phyloP scores from a whole-genome alignment of 2,113 vertebrate genomes.

The Neolamprologus caudopunctatus region DNA sequence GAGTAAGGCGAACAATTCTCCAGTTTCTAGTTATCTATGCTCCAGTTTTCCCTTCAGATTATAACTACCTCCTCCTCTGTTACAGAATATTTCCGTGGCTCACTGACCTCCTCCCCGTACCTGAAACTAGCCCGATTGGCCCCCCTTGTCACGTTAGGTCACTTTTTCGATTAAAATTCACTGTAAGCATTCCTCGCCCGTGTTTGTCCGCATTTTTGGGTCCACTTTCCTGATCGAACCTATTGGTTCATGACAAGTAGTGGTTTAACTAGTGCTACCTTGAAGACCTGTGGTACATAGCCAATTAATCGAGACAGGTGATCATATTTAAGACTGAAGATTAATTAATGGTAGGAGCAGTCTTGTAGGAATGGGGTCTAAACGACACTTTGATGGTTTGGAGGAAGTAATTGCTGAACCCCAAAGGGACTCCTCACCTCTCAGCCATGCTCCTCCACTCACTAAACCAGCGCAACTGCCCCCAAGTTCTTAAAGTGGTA shows the following conservation, averaged over 20 bases:
- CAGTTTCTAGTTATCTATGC: too few species aligned
- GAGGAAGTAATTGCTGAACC: neutral
- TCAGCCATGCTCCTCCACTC: neutral
- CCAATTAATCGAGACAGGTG: neutral
- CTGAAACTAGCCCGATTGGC: too few species aligned
- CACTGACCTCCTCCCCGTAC: too few species aligned
- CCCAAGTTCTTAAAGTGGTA: neutral
- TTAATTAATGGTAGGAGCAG: neutral
- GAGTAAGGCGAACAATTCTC: too few species aligned
- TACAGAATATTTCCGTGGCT: too few species aligned
- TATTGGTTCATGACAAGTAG: too few species aligned
- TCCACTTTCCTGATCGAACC: too few species aligned
- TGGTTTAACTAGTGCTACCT: neutral
- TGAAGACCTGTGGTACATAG: neutral
- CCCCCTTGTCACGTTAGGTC: too few species aligned
- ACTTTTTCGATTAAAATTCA: too few species aligned
- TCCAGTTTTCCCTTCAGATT: too few species aligned
- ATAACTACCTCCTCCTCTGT: too few species aligned
- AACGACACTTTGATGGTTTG: neutral
- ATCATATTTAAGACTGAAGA: neutral
- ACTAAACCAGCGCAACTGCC: neutral
- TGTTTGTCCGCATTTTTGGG: too few species aligned
- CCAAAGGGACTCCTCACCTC: neutral
- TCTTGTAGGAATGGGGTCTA: neutral
- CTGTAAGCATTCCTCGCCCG: fast-evolving